A percentile compares a stretch with the other conserved stretches of the same genome.
phyloP scores from a whole-genome alignment of 2,888 invertebrate genomes.

The Caenorhabditis imperialis region DNA sequence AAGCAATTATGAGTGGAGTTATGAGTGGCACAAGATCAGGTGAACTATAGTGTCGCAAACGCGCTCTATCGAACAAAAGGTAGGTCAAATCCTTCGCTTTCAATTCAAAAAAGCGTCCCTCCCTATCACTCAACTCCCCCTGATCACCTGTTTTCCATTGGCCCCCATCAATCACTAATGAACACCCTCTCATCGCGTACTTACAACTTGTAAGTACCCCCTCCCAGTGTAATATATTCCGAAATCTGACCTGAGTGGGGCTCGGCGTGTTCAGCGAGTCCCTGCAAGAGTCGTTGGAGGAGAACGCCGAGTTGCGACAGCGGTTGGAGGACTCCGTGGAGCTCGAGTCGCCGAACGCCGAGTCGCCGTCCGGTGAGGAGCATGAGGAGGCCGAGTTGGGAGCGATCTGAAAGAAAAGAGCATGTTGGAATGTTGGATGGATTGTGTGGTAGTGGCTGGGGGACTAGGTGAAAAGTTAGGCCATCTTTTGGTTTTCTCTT shows the following conservation, averaged over 20 bases:
- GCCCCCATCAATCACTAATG: slow-evolving; percentile 17
- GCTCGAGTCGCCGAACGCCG: slow-evolving; percentile 96
- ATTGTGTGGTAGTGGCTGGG: too few species aligned
- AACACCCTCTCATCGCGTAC: slow-evolving; percentile 17
- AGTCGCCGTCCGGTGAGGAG: slow-evolving; percentile 96
- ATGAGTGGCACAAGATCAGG: too few species aligned
- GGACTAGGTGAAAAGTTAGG: too few species aligned
- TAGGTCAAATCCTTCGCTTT: too few species aligned
- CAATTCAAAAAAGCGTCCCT: too few species aligned
- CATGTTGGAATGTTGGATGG: too few species aligned
- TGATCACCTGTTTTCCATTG: not conserved
- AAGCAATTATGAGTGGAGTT: too few species aligned
- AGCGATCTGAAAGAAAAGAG: slow-evolving; percentile 35
- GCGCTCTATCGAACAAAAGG: not conserved
- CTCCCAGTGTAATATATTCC: slow-evolving; percentile 23
- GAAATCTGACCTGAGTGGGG: slow-evolving; percentile 73
- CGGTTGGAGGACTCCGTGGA: slow-evolving; percentile 82
- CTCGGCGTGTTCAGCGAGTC: slow-evolving; percentile 76
- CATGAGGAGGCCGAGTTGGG: slow-evolving; percentile 80
- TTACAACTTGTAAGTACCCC: slow-evolving; percentile 28
- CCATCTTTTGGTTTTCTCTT: too few species aligned
- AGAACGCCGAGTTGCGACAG: slow-evolving; percentile 70
- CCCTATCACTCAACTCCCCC: not conserved
- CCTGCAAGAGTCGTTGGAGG: slow-evolving; percentile 69
- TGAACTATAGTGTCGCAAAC: too few species aligned